phyloP scores from a whole-genome alignment of 2,888 invertebrate genomes.

The Tenthredo distinguenda region DNA sequence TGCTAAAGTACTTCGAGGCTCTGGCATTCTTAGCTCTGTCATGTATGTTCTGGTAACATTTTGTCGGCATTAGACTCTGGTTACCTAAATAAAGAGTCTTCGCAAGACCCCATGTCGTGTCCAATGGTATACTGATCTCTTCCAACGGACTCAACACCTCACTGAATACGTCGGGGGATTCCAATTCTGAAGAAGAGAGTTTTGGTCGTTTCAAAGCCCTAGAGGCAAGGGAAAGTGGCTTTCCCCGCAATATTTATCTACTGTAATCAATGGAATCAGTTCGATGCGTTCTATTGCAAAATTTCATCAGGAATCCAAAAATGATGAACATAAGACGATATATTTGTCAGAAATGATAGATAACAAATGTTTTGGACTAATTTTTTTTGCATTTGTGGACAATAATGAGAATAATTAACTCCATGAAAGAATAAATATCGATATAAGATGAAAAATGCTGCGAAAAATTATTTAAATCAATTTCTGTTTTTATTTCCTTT shows the following conservation, averaged over 20 bases:
- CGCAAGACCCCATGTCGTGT: constrained; percentile 92
- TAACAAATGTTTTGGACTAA: not conserved
- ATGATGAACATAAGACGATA: not conserved
- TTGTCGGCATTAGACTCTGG: constrained; percentile 88
- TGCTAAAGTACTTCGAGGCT: constrained; percentile 86
- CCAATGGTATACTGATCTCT: constrained; percentile 85
- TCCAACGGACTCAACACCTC: constrained; percentile 89
- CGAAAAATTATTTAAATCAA: not conserved
- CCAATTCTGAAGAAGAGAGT: constrained; percentile 4
- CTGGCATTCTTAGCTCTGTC: constrained; percentile 88
- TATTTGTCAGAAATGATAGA: not conserved
- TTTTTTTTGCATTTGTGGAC: too few relatives aligned
- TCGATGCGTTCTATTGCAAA: not conserved
- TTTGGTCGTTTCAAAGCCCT: not conserved
- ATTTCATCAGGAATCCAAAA: not conserved
- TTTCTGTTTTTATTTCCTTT: constrained; percentile 55
- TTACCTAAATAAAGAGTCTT: constrained; percentile 91
- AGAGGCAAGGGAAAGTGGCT: not conserved
- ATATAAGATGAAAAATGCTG: not conserved
- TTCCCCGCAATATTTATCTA: not conserved
- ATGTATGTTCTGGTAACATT: constrained; percentile 89
- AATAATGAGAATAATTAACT: too few relatives aligned
- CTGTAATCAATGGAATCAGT: not conserved
- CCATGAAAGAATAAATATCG: too few relatives aligned
- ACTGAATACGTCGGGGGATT: constrained; percentile 81